phyloP scores from a whole-genome alignment of 2,113 vertebrate genomes.

The Sarotherodon lohbergeri region DNA sequence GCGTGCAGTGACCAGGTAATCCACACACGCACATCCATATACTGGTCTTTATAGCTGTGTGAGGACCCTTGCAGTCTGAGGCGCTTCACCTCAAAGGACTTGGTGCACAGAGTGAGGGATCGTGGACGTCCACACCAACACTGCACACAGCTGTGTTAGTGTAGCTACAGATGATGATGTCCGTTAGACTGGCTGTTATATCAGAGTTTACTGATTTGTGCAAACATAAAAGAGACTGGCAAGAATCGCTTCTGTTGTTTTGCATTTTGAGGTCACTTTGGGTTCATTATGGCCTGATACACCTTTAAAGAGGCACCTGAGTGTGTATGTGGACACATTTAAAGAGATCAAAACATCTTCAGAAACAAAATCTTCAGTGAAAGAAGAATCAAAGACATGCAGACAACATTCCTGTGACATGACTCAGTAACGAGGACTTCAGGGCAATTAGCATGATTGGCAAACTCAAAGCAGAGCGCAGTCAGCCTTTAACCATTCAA shows the following conservation, averaged over 20 bases:
- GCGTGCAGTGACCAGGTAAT: slow-evolving; percentile 56
- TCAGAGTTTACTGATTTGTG: not conserved
- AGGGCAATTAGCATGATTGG: not conserved
- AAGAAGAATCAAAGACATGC: not conserved
- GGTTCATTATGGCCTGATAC: not conserved
- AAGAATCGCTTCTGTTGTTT: not conserved
- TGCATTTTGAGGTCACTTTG: not conserved
- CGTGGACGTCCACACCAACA: not conserved
- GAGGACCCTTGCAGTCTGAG: not conserved
- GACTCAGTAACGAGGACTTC: not conserved
- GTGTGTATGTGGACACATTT: not conserved
- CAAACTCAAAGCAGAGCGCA: not conserved
- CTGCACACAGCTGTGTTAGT: not conserved
- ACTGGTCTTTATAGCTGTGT: not conserved
- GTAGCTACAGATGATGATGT: not conserved
- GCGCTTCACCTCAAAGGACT: not conserved
- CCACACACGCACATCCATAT: not conserved
- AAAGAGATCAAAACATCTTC: not conserved
- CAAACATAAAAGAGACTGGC: not conserved
- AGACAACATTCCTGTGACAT: not conserved
- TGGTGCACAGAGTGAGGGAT: not conserved
- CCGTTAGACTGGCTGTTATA: not conserved
- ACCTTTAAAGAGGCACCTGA: not conserved
- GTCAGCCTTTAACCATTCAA: not conserved
- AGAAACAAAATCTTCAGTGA: not conserved